Base-by-base conservation (phyloP, 2,113 vertebrate genomes). In the Malurus melanocephalus region DNA sequence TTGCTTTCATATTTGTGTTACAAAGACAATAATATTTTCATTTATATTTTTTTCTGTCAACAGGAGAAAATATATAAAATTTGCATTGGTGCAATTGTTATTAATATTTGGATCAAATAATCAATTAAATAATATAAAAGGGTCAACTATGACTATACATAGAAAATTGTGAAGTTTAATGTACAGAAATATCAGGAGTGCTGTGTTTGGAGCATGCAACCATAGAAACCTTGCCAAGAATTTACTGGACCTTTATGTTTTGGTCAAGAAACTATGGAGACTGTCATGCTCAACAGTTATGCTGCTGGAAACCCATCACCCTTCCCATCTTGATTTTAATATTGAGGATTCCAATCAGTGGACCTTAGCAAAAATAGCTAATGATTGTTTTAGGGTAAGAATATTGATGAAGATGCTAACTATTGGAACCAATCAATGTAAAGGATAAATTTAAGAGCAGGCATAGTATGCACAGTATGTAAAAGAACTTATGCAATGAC, bases 391-490 rank as follows among this genome's bases (percentile, higher is more conserved):
- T 42, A 59, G 23, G 4, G 15, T 28, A 49, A 68, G 45, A 49
- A 67, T 59, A 15, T 38, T 46, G 40, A 46, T 6, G 14, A 21
- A 53, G 21, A 32, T 38, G 22, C 32, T 71, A 27, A 46, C 22
- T 72, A 27, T 12, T 32, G 17, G 22, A 82, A 38, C 27, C 6
- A 53, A 22, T 32, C 3, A 22, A 27, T 45, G 4, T 38, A 72
- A 62, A 62, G 4, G 7, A 4, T 26, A 82, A 38, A 45, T 62
- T 53, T 72, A 82, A 62, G 18, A 53, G n/a, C 0, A 0, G 18
- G 13, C 11, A 38, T 27, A 46, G 11, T 8, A 46, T 38, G 13
- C 0, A 0, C 6, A 32, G 14, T 11, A 23, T 27, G 14, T 55
- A n/a, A 82, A 72, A 46, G 9, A 72, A 72, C 3, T 40, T n/a